phyloP scores from a whole-genome alignment of 2,888 invertebrate genomes.

The Tetragonula carbonaria region DNA sequence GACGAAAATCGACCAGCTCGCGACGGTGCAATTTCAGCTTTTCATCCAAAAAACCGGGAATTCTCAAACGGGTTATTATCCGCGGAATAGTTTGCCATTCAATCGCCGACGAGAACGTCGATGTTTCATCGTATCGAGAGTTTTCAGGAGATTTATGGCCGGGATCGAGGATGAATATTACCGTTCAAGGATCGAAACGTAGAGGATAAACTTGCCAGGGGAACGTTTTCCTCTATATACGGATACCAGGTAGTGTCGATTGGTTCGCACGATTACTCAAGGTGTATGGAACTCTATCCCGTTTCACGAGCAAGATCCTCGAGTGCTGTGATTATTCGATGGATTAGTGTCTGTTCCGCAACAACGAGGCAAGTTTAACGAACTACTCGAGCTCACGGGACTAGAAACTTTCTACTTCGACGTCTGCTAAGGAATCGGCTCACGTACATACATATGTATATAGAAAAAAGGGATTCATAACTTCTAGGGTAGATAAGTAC shows the following conservation, averaged over 20 bases:
- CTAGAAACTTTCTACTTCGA: conserved; percentile 5
- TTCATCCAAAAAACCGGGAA: not conserved
- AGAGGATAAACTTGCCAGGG: not conserved
- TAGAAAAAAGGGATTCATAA: no score
- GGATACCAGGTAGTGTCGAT: not conserved
- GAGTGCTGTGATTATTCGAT: conserved; percentile 29
- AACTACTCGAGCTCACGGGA: conserved; percentile 8
- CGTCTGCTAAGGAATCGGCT: conserved; percentile 5
- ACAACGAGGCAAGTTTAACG: conserved; percentile 15
- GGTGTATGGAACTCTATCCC: no score
- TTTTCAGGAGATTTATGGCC: conserved; percentile 1
- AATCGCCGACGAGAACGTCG: not conserved
- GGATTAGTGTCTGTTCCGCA: conserved; percentile 6
- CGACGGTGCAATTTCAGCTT: conserved; percentile 19
- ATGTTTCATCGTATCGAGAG: not conserved
- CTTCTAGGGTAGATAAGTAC: no score
- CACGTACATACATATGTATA: not conserved
- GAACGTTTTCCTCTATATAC: not conserved
- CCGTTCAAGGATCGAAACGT: not conserved
- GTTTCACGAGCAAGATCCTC: not conserved
- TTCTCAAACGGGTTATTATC: not conserved
- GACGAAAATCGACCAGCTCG: conserved; percentile 37
- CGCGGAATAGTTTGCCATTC: not conserved
- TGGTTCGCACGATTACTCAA: not conserved
- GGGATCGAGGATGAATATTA: not conserved